Conservation (phyloP, 2,797 vertebrate genomes). For the Scarus forsteni region DNA sequence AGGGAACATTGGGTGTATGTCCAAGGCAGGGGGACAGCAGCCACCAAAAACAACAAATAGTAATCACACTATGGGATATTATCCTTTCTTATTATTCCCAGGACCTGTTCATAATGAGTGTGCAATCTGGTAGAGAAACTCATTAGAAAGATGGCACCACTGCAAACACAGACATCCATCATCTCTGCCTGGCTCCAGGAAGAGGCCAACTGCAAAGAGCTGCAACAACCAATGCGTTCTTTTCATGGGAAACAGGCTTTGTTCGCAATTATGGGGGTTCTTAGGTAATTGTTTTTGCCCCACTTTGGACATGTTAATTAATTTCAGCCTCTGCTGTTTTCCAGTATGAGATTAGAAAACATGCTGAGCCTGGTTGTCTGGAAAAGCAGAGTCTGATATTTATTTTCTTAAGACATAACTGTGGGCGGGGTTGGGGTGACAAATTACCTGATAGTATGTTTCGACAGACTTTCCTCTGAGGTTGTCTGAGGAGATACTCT, state of each 20-base stretch:
- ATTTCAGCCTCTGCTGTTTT: conserved; percentile 81
- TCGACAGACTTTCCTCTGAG: conserved; percentile 50
- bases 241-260: conserved; percentile 65
- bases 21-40: conserved; percentile 24
- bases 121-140: conserved; percentile 65
- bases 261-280: conserved; percentile 75
- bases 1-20: conserved; percentile 17
- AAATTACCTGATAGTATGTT: conserved; percentile 34
- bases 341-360: conserved; percentile 62
- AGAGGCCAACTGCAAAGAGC: conserved; percentile 51
- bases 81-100: conserved; percentile 66
- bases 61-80: conserved; percentile 63
- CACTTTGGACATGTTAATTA: conserved; percentile 80
- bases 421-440: conserved; percentile 9
- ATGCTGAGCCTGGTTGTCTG: conserved; percentile 36
- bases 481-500: conserved; percentile 42
- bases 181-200: conserved; percentile 59
- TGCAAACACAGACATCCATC: conserved; percentile 78
- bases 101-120: conserved; percentile 61
- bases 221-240: conserved; percentile 61
- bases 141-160: conserved; percentile 73
- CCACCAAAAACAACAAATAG: conserved; percentile 61
- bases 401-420: conserved; percentile 47
- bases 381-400: conserved; percentile 43
- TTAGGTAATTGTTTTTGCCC: conserved; percentile 80